phyloP scores from a whole-genome alignment of 2,797 vertebrate species.

The Anniella stebbinsi region DNA sequence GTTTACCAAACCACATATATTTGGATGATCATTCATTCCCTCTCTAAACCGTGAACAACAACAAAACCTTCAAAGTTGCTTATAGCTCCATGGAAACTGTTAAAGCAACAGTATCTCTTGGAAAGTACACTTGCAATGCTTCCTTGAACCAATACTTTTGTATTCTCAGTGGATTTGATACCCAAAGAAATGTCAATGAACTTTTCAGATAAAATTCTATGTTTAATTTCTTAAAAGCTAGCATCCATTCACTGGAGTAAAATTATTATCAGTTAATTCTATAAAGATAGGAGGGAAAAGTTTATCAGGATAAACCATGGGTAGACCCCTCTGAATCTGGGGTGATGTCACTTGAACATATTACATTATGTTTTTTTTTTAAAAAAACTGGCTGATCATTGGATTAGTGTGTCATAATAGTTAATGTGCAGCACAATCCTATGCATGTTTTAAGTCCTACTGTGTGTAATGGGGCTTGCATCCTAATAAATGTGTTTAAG shows the following conservation, averaged over 20 bases:
- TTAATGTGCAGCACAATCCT: neutral
- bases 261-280: neutral
- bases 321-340: neutral
- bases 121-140: conserved; percentile 32
- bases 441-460: neutral
- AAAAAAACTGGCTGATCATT: neutral
- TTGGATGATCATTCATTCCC: conserved; percentile 54
- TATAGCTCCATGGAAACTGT: conserved; percentile 61
- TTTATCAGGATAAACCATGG: neutral
- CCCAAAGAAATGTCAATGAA: neutral
- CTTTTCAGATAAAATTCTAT: conserved; percentile 1
- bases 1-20: conserved; percentile 18
- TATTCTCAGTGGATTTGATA: conserved; percentile 53
- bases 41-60: conserved; percentile 57
- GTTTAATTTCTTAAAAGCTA: conserved; percentile 26
- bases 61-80: conserved; percentile 55
- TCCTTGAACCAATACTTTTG: conserved; percentile 53
- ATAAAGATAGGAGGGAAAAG: neutral
- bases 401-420: neutral
- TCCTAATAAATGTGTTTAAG: neutral
- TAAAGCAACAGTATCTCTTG: conserved; percentile 42
- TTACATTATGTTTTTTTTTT: neutral
- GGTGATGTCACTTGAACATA: neutral
- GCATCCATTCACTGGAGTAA: neutral
- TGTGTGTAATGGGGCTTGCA: neutral